phyloP scores from a whole-genome alignment of 2,888 invertebrate genomes.

The Antheraea assamensis region DNA sequence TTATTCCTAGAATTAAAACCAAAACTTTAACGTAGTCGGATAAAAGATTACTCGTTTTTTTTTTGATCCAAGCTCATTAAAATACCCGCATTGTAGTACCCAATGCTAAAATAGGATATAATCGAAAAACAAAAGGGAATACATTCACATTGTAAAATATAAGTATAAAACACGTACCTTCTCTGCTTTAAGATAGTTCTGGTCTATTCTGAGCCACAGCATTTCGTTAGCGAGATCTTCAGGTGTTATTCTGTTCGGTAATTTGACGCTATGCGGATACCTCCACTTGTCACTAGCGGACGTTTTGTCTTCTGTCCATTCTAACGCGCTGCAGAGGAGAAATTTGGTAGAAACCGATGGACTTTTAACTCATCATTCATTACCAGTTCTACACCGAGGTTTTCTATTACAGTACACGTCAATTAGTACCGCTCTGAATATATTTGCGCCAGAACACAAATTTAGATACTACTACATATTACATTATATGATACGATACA shows the following conservation, averaged over 20 bases:
- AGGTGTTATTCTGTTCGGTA: conserved; percentile 73
- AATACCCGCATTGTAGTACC: too few species aligned
- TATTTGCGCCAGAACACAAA: too few species aligned
- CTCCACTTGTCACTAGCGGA: conserved; percentile 66
- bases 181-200: conserved; percentile 68
- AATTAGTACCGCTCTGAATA: too few species aligned
- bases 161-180: conserved; percentile 42
- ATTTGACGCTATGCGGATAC: conserved; percentile 56
- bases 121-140: too few species aligned
- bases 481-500: too few species aligned
- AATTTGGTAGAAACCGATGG: neutral
- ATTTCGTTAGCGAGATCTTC: conserved; percentile 75
- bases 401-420: too few species aligned
- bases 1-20: too few species aligned
- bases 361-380: neutral
- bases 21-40: too few species aligned
- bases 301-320: conserved; percentile 59
- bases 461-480: too few species aligned
- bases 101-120: too few species aligned
- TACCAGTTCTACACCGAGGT: neutral
- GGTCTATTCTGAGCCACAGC: conserved; percentile 74
- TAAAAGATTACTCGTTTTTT: too few species aligned
- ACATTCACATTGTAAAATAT: neutral
- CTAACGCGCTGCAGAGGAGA: conserved; percentile 39
- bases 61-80: too few species aligned